Percentiles rank a stretch among this genome's conserved stretches.
Evolutionary conservation across 2,113 vertebrate species (phyloP).

Genomic region (Channa maculata): DNA sequence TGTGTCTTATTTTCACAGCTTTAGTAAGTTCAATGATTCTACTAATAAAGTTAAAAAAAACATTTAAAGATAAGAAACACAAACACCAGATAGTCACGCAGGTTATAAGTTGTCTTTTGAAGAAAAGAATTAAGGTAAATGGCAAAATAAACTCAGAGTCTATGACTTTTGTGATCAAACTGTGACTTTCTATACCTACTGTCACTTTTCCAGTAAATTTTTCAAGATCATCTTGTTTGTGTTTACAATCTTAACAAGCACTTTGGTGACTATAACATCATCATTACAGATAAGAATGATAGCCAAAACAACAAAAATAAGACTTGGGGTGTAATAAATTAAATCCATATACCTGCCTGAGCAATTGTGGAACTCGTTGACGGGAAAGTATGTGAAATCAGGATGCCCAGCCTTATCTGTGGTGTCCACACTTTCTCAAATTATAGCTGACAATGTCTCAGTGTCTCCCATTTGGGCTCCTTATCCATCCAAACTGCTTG

Average conservation of each 20-base stretch:
- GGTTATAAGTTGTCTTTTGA: no score
- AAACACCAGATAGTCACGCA: no score
- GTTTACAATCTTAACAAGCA: no score
- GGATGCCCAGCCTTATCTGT: conserved; percentile 39
- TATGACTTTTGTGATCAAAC: no score
- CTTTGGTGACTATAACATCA: neutral
- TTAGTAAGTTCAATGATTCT: neutral
- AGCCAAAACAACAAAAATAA: neutral
- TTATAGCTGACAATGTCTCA: conserved; percentile 57
- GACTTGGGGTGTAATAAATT: conserved; percentile 9
- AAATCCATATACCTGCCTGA: neutral
- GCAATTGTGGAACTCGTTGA: conserved; percentile 26
- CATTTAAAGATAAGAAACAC: no score
- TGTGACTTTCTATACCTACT: no score
- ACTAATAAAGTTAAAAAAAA: neutral
- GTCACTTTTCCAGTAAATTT: no score
- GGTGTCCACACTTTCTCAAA: conserved; percentile 38
- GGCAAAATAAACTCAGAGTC: no score
- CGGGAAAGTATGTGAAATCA: conserved; percentile 55
- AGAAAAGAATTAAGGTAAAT: no score
- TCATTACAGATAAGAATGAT: neutral
- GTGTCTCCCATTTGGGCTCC: conserved; percentile 53
- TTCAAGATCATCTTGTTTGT: no score
- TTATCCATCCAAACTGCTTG: conserved; percentile 50
- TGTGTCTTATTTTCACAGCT: neutral